These are phyloP conservation scores for Protonibea diacanthus DNA, from an alignment of 2,797 vertebrate genomes.

Conservation along the genomic window DNA sequence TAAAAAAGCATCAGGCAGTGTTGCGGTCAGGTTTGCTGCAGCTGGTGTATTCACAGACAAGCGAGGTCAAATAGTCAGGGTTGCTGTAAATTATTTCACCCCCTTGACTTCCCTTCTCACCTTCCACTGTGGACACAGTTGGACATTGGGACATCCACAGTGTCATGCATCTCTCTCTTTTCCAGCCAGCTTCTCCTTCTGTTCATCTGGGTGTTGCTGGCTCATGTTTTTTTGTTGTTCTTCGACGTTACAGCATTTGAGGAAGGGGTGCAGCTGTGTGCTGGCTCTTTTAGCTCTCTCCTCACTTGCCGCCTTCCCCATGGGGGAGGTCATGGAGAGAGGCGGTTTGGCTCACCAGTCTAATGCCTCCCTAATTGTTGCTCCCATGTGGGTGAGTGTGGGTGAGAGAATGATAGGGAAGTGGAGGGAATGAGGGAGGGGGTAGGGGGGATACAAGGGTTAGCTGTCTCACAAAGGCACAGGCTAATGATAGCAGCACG, in stretches of 20 bases:
- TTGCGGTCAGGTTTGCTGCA: conserved; percentile 23
- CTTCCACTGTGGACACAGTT: conserved; percentile 21
- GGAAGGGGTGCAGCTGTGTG: conserved; percentile 41
- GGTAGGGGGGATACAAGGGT: conserved; percentile 26
- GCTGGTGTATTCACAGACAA: conserved; percentile 15
- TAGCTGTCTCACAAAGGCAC: conserved; percentile 48
- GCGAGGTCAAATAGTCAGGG: conserved; percentile 13
- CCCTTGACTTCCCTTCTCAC: conserved; percentile 35
- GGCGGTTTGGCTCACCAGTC: conserved; percentile 58
- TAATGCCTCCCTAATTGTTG: conserved; percentile 79
- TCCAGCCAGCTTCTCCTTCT: conserved; percentile 21
- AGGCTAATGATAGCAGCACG: conserved; percentile 63
- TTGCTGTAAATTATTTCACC: conserved; percentile 42
- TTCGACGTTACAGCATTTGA: conserved; percentile 51
- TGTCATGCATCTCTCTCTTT: conserved; percentile 20
- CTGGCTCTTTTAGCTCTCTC: conserved; percentile 49
- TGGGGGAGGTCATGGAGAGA: conserved; percentile 65
- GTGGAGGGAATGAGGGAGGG: conserved; percentile 2
- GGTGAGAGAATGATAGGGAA: conserved; percentile 47
- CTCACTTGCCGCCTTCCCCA: conserved; percentile 34
- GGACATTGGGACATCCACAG: conserved; percentile 28
- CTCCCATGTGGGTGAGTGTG: conserved; percentile 66
- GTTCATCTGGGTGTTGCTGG: conserved; percentile 13
- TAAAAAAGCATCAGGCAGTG: conserved; percentile 12
- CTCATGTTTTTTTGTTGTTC: conserved; percentile 7